Base-by-base conservation (phyloP, 2,888 invertebrate species). In the Plebejus anna region DNA sequence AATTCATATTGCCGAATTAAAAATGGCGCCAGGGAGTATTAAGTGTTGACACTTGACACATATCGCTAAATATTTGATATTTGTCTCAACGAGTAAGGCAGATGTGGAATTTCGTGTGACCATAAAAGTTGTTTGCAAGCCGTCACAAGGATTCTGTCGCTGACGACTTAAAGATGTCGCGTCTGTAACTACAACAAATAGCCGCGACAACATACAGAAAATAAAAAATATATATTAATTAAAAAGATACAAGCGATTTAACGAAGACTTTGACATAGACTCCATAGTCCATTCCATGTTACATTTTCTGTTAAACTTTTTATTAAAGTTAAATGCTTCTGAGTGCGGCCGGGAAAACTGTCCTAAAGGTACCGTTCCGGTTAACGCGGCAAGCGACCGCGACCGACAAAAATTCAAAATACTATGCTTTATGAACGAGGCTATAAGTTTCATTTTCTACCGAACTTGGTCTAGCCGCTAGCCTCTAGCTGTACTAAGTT, bases 51-150 rank as follows among this genome's bases (percentile, higher is more conserved):
- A 66, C 66, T 66, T 66, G 66, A 66, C 66, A 66, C 66, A 66
- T 66, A 32, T 66, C 66, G 66, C 66, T 32, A 73, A 73, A 73
- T 73, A 73, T 73, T 73, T 22, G 51, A 73, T 73, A 73, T 73
- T 73, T 22, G 51, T 32, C 47, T 71, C 13, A 51, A 47, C 51
- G 51, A 28, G 32, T 32, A 55, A 55, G 73, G 73, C 28, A 47
- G 47, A 9, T 42, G 72, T 22, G 51, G 73, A 51, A 73, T 73
- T 73, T 73, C 73, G 55, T 51, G 73, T 16, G 73, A 51, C 51
- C 32, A 73, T 73, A 73, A 73, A 73, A 55, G 0, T 51, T 72
- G 72, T 73, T 55, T 73, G 32, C 16, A 55, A 28, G 42, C 42
- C 42, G 11, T 66, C 61, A 66, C 11, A 66, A 36, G 66, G 66